Conservation (phyloP, 2,888 invertebrate genomes). For the Proisotoma minuta region DNA sequence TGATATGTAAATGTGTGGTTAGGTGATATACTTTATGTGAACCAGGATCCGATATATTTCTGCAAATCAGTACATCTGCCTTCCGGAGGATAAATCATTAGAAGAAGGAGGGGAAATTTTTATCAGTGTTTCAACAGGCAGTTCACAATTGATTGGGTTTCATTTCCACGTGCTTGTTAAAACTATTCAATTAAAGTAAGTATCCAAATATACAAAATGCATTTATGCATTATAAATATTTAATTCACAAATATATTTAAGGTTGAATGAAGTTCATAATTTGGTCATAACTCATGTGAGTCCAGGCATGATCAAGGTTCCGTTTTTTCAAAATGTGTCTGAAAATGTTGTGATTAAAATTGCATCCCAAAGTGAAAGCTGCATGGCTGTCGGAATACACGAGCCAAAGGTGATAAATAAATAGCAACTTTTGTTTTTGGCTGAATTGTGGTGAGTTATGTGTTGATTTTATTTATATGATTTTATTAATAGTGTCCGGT, state of each 20-base stretch:
- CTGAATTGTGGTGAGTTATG: no score
- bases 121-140: neutral
- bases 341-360: neutral
- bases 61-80: neutral
- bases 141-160: neutral
- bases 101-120: neutral
- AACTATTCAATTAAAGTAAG: neutral
- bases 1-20: neutral
- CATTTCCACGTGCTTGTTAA: neutral
- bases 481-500: no score
- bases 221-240: neutral
- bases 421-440: no score
- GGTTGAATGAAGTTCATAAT: neutral
- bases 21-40: neutral
- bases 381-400: conserved; percentile 73
- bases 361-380: conserved; percentile 60
- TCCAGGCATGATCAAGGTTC: neutral
- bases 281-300: neutral
- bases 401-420: conserved; percentile 45
- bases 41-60: neutral
- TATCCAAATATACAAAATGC: neutral
- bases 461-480: no score
- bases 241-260: neutral
- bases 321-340: neutral
- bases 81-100: neutral